Base-by-base conservation (phyloP, 2,113 vertebrate species). In the Etheostoma spectabile region DNA sequence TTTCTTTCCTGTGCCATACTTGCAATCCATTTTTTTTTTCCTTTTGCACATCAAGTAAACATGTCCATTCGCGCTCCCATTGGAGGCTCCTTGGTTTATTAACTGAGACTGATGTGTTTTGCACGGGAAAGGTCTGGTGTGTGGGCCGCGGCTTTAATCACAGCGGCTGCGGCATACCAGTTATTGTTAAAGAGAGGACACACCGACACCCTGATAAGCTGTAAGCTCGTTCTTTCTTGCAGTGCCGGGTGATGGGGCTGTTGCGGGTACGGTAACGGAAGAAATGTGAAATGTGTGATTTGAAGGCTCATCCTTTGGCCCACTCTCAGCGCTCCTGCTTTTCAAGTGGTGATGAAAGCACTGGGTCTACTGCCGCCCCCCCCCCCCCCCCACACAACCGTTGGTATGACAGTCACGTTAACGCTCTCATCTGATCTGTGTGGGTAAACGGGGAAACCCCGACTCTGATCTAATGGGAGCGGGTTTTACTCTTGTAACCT, bases 91-190 rank as follows among this genome's bases (percentile, higher is more conserved):
- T 60, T 74, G 62, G 75, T 27, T 87, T n/a, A n/a, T 80, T 82
- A 82, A 85, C 73, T 27, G 76, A 88, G 79, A 91, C 86, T 89
- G 90, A 89, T n/a, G 67, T 90, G 86, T n/a, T 91, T 89, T 91
- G 92, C 77, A 33, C 53, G 80, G 81, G 83, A 91, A 93, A 93
- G 91, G 90, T 94, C 91, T 93, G 11, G 22, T 77, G 81, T 88
- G 78, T 61, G 77, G 45, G 85, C n/a, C 12, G 63, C 74, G 86
- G 79, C 87, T 89, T 90, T 90, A 92, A 94, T 93, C 92, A 87
- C 82, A 89, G 85, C 74, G 0, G 76, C 81, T 62, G 2, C 27
- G 27, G 87, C 79, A 62, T 79, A 87, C 74, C 81, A 88, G 76
- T 82, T 79, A 91, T 89, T 87, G 79, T 85, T 38, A 51, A 76